Conservation (phyloP, 2,113 vertebrate species). For the Anoura caudifer region DNA sequence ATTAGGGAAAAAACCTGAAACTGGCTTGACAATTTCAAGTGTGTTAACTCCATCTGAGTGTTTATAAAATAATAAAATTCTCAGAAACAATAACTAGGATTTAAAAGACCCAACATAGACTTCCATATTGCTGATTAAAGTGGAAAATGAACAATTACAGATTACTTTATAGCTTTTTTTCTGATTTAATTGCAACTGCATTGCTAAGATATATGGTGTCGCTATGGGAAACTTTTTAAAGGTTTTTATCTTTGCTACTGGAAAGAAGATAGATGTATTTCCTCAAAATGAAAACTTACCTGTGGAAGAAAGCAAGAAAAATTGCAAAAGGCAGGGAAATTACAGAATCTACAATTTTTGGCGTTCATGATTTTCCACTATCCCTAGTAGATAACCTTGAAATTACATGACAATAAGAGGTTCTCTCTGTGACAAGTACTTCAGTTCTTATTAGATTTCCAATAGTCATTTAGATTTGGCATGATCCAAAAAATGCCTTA, state of each 20-base stretch:
- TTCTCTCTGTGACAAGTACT: slow-evolving; percentile 75
- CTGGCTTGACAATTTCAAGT: slow-evolving; percentile 40
- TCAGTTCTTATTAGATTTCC: slow-evolving; percentile 79
- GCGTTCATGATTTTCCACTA: slow-evolving; percentile 76
- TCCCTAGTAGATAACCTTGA: slow-evolving; percentile 75
- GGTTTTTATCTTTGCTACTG: slow-evolving; percentile 50
- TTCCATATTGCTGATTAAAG: background rate
- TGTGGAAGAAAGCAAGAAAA: slow-evolving; percentile 75
- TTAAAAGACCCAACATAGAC: background rate
- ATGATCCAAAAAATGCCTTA: slow-evolving; percentile 70
- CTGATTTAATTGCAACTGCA: background rate
- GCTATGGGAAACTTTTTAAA: slow-evolving; percentile 45
- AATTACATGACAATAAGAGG: slow-evolving; percentile 79
- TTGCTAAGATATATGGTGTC: slow-evolving; percentile 13
- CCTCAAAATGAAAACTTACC: slow-evolving; percentile 70
- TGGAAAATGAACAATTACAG: slow-evolving; percentile 30
- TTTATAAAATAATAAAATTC: slow-evolving; percentile 39
- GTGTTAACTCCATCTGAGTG: slow-evolving; percentile 6
- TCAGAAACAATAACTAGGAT: slow-evolving; percentile 1
- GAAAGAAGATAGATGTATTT: slow-evolving; percentile 54
- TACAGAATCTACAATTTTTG: slow-evolving; percentile 78
- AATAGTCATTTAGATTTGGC: slow-evolving; percentile 74
- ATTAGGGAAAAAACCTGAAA: background rate
- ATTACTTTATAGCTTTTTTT: background rate
- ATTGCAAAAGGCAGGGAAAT: slow-evolving; percentile 73